Evolutionary conservation across 2,888 invertebrate species (phyloP).

Genomic region (Diloba caeruleocephala): DNA sequence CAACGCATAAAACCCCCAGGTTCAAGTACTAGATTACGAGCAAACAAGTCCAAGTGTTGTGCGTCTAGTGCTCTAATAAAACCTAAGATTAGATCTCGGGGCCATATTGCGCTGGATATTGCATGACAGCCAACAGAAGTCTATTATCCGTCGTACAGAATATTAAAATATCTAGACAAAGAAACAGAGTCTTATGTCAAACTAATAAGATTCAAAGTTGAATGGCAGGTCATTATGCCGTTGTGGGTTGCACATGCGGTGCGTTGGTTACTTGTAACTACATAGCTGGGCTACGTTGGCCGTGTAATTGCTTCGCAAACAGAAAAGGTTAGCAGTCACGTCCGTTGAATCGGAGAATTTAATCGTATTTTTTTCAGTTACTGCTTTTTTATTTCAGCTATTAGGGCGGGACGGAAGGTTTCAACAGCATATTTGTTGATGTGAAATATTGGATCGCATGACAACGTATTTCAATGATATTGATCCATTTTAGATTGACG

Average conservation of each 20-base stretch:
- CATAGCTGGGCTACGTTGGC: conserved; percentile 56
- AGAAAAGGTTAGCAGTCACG: conserved; percentile 70
- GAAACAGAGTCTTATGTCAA: conserved; percentile 44
- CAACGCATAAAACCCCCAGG: not conserved
- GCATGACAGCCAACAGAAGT: conserved; percentile 59
- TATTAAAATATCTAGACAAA: conserved; percentile 43
- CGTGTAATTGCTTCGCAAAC: conserved; percentile 77
- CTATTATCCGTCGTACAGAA: conserved; percentile 56
- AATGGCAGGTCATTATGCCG: conserved; percentile 37
- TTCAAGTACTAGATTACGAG: conserved; percentile 27
- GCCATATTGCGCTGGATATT: conserved; percentile 57
- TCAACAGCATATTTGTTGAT: conserved; percentile 27
- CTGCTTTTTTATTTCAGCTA: conserved; percentile 53
- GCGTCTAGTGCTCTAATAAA: conserved; percentile 35
- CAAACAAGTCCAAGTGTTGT: conserved; percentile 13
- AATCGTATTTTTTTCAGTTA: conserved; percentile 62
- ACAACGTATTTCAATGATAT: conserved; percentile 2
- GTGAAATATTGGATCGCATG: conserved; percentile 33
- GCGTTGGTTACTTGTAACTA: conserved; percentile 49
- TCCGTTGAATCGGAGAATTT: conserved; percentile 58
- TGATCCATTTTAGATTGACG: not conserved
- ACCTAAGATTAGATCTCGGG: conserved; percentile 42
- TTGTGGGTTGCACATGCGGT: conserved; percentile 52
- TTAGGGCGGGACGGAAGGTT: conserved; percentile 42
- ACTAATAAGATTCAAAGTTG: conserved; percentile 39